Base-by-base conservation (phyloP, 2,797 vertebrate species). In the Lacerta agilis region DNA sequence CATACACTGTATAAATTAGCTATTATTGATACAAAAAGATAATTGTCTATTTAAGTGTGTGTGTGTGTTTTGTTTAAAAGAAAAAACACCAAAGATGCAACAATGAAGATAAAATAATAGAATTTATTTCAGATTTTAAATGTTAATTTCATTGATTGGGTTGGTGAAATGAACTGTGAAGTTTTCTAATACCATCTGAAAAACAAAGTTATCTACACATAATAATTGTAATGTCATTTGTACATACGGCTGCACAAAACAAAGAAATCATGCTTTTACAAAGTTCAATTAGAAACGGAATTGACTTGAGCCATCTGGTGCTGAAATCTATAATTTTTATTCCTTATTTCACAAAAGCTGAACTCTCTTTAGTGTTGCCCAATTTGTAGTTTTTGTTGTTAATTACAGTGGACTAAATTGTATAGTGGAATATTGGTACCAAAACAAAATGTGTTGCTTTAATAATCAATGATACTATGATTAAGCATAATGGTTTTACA, bases 101-200 rank as follows among this genome's bases (percentile, higher is more conserved):
- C 66, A 79, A 66, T 80, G 66, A 38, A 82, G 73, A 76, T 87
- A 71, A 61, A 72, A 66, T 80, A 75, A 85, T 85, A 36, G 43
- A 55, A 58, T 49, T 33, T 66, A 75, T 86, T 85, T 88, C 45
- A 69, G 43, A 82, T 41, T 89, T 81, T 41, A 82, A 89, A 89
- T 82, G 79, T 86, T 89, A 76, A 76, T 89, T 69, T 81, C 61
- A 38, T 38, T 61, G 80, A 76, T 75, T 89, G 82, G 81, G 71
- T 87, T 76, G 72, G 79, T 89, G 87, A 89, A 89, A 89, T 89
- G 88, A 89, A 85, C 71, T 86, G 71, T 89, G 61, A 75, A 89
- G 69, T 81, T 81, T 45, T 76, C 67, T 41, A 86, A 76, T 69
- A 33, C 25, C 3, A 69, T 69, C 86, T 77, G 78, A 82, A 86